Conservation (phyloP, 2,113 vertebrate species). For the Taxidea taxus region DNA sequence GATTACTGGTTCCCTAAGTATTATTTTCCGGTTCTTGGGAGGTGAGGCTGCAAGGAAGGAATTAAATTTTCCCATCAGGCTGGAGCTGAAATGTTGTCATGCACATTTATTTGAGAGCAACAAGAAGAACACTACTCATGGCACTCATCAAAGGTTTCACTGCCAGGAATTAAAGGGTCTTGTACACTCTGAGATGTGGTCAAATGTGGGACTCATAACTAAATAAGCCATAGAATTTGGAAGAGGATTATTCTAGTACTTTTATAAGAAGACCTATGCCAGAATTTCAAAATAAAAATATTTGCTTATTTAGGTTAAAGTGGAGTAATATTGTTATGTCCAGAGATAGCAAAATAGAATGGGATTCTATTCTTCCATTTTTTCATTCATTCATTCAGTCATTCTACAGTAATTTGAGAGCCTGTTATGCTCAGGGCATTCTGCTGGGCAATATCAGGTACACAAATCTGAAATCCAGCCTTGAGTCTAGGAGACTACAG, state of each 20-base stretch:
- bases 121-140: background rate
- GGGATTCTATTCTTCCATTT: background rate
- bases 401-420: background rate
- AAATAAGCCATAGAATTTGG: slow-evolving; percentile 69
- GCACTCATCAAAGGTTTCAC: background rate
- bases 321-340: background rate
- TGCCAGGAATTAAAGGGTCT: slow-evolving; percentile 69
- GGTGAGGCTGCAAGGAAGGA: slow-evolving; percentile 31
- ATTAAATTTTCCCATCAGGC: slow-evolving; percentile 48
- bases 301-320: slow-evolving; percentile 4
- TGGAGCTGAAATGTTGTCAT: slow-evolving; percentile 22
- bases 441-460: background rate
- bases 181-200: slow-evolving; percentile 52
- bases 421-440: background rate
- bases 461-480: background rate
- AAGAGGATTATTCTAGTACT: slow-evolving; percentile 65
- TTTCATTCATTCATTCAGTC: background rate
- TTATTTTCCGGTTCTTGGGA: slow-evolving; percentile 52
- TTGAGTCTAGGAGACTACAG: background rate
- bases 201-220: slow-evolving; percentile 53
- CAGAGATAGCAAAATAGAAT: background rate
- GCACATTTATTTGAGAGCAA: background rate
- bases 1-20: slow-evolving; percentile 50
- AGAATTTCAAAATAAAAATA: slow-evolving; percentile 13
- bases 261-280: background rate